phyloP scores from a whole-genome alignment of 2,797 vertebrate genomes.

The Prunella strophiata region DNA sequence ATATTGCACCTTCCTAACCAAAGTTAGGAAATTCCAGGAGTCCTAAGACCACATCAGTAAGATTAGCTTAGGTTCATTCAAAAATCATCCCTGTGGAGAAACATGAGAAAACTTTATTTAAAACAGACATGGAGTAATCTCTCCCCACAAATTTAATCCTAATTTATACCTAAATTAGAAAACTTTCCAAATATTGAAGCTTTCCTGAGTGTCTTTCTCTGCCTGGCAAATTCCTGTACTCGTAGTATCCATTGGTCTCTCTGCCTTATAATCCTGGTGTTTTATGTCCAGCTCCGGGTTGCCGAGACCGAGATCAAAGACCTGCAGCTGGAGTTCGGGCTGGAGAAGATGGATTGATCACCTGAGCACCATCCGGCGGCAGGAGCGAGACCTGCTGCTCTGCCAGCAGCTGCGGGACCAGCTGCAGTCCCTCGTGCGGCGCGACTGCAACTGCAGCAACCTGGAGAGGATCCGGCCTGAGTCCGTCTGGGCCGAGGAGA shows the following conservation, averaged over 20 bases:
- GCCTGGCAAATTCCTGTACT: background rate
- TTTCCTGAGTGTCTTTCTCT: background rate
- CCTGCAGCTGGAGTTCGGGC: constrained; percentile 87
- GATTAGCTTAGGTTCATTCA: background rate
- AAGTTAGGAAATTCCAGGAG: background rate
- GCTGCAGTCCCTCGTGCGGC: constrained; percentile 82
- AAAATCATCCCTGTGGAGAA: background rate
- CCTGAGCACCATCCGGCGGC: constrained; percentile 81
- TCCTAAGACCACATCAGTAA: background rate
- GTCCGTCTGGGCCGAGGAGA: constrained; percentile 87
- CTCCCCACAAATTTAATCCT: background rate
- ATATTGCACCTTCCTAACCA: accelerated
- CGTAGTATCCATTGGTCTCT: accelerated
- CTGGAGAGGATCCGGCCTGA: constrained; percentile 82
- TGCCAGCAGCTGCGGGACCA: constrained; percentile 85
- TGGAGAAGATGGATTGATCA: constrained; percentile 84
- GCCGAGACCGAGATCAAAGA: constrained; percentile 89
- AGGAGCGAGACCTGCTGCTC: constrained; percentile 84
- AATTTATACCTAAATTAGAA: background rate
- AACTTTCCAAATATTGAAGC: background rate
- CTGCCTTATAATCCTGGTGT: background rate
- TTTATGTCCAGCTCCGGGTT: constrained; percentile 79
- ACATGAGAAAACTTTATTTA: background rate
- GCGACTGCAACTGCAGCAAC: constrained; percentile 91
- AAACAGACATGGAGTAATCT: background rate